phyloP scores from a whole-genome alignment of 2,797 vertebrate species.

The Notoglanidium macrostoma region DNA sequence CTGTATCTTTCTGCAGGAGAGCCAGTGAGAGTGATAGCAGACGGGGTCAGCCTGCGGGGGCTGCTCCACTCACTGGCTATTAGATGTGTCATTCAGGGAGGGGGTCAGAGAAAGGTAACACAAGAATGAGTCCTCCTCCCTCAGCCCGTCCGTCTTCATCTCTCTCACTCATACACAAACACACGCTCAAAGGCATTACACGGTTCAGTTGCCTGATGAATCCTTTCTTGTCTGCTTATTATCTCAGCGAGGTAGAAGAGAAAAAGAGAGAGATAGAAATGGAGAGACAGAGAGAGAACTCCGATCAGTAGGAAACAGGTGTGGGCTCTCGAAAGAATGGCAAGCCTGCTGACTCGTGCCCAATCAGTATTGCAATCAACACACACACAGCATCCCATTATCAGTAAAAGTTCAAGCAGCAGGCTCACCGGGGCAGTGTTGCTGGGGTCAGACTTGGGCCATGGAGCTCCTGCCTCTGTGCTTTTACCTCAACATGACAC shows the following conservation, averaged over 20 bases:
- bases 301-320: constrained; percentile 46
- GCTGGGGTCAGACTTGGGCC: constrained; percentile 57
- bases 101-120: constrained; percentile 81
- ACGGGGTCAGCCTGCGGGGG: constrained; percentile 60
- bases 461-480: constrained; percentile 37
- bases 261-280: constrained; percentile 7
- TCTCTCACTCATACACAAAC: constrained; percentile 51
- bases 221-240: constrained; percentile 35
- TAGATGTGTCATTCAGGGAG: constrained; percentile 81
- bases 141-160: constrained; percentile 52
- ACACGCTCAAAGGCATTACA: constrained; percentile 53
- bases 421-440: constrained; percentile 43
- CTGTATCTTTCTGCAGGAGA: constrained; percentile 48
- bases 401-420: constrained; percentile 57
- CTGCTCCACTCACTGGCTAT: constrained; percentile 73
- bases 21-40: constrained; percentile 59
- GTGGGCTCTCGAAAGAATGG: constrained; percentile 35
- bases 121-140: constrained; percentile 72
- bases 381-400: constrained; percentile 49
- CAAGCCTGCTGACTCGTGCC: constrained; percentile 47
- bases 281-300: background rate
- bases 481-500: constrained; percentile 38
- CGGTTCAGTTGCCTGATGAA: constrained; percentile 49
- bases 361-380: constrained; percentile 51
- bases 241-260: background rate